phyloP scores from a whole-genome alignment of 1,140 invertebrate species.

The Drosophila ananassae region DNA sequence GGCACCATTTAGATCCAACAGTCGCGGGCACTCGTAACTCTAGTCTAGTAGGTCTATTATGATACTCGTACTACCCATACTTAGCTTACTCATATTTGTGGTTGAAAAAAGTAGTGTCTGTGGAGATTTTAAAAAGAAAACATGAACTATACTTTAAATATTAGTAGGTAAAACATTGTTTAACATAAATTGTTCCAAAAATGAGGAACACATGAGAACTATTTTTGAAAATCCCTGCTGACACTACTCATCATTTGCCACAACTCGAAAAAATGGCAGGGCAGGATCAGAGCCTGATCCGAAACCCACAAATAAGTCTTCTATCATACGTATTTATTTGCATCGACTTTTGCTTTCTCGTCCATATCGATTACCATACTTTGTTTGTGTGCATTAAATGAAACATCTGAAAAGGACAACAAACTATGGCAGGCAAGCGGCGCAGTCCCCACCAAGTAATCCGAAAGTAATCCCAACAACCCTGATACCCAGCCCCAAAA shows the following conservation, averaged over 20 bases:
- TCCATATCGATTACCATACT: conserved; percentile 38
- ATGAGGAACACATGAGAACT: neutral
- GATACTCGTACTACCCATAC: conserved; percentile 24
- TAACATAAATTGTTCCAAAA: neutral
- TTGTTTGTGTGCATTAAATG: conserved; percentile 48
- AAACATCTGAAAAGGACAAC: conserved; percentile 70
- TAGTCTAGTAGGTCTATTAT: conserved; percentile 44
- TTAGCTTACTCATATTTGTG: conserved; percentile 44
- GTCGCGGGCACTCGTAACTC: conserved; percentile 34
- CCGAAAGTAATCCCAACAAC: conserved; percentile 8
- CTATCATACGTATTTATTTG: conserved; percentile 43
- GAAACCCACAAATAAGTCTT: conserved; percentile 31
- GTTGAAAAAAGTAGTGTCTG: neutral
- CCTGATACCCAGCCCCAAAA: conserved; percentile 12
- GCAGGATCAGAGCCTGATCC: conserved; percentile 8
- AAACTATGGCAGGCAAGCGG: conserved; percentile 75
- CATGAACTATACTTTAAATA: neutral
- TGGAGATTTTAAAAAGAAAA: conserved; percentile 8
- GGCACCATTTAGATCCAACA: conserved; percentile 40
- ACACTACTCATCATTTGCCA: neutral
- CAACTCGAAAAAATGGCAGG: neutral
- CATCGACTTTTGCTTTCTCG: conserved; percentile 38
- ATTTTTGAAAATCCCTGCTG: neutral
- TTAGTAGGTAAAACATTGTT: too few species aligned
- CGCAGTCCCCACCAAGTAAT: conserved; percentile 10